These are phyloP conservation scores for Alentia gelatinosa DNA, from an alignment of 2,888 invertebrate species.

Conservation along the genomic window DNA sequence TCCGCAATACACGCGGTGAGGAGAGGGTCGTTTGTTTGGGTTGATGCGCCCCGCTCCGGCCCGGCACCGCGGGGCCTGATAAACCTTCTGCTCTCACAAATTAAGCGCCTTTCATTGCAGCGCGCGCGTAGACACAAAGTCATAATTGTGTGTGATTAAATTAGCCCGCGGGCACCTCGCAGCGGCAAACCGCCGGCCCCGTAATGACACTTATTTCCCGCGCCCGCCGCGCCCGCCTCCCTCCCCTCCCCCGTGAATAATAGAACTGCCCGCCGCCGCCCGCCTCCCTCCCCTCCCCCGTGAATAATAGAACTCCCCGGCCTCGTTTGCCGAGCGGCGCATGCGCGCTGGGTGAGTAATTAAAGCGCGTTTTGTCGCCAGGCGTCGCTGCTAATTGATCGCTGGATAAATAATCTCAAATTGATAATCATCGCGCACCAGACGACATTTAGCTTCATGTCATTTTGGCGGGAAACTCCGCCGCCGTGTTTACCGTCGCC, in stretches of 20 bases:
- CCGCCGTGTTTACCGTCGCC: not conserved
- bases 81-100: not conserved
- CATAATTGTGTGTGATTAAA: conserved; percentile 15
- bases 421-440: not conserved
- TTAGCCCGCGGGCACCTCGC: not conserved
- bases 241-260: conserved; percentile 4
- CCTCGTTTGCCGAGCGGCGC: not conserved
- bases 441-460: not conserved
- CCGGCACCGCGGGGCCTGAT: not conserved
- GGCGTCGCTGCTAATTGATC: conserved; percentile 12
- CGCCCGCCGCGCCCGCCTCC: not conserved
- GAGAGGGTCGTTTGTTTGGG: too few species aligned
- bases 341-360: not conserved
- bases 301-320: conserved; percentile 12
- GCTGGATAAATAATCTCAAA: conserved; percentile 27
- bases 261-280: not conserved
- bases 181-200: not conserved
- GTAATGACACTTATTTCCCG: conserved; percentile 11
- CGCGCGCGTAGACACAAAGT: not conserved
- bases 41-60: too few species aligned
- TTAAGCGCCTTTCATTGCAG: not conserved
- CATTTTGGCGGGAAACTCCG: not conserved
- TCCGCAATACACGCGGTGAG: too few species aligned
- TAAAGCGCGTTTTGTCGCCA: conserved; percentile 15
- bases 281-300: not conserved